Evolutionary conservation across 2,888 invertebrate genomes (phyloP), one percentile per base, ranked within the genome.

Genomic region (Phlogophora meticulosa): DNA sequence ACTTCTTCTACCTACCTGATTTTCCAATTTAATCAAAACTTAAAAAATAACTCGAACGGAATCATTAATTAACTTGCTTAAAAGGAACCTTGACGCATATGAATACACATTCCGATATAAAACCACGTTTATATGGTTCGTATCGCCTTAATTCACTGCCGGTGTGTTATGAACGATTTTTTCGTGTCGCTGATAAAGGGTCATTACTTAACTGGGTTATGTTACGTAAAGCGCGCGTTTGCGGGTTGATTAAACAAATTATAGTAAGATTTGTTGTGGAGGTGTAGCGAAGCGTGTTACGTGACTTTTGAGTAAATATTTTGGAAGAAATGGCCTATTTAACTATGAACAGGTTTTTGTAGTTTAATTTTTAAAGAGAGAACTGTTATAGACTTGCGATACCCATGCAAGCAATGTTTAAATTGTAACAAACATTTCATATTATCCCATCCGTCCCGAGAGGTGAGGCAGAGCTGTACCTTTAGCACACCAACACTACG

Each of bases 131-230:
- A 60, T 42, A 13, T 11, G 43, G 52, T 28, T 42, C 3, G 22
- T 51, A 68, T 64, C 36, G 38, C 49, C n/a, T 49, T 63, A 52
- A 64, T 73, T 58, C 36, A 60, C 52, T 59, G 55, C 61, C 20
- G 32, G 17, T 55, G 48, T n/a, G 42, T 77, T 79, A 77, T 74
- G 60, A 60, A 51, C 49, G 56, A 51, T 52, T 68, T 73, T 69
- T 66, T 57, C 49, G 68, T 69, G 68, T 69, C 49, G 40, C 69
- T 56, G 64, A 76, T 76, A 79, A 79, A 70, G 74, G 73, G 58
- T 65, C 62, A 65, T 79, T 80, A 64, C 56, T 55, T 53, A 76
- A 68, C 71, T 76, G 60, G 80, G 80, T 74, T 72, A 73, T 9
- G 64, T 71, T 69, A 67, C 49, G 64, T 64, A 55, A 78, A 52